These are phyloP conservation scores for Takifugu bimaculatus DNA, from an alignment of 2,113 vertebrate genomes.

Conservation along the genomic window DNA sequence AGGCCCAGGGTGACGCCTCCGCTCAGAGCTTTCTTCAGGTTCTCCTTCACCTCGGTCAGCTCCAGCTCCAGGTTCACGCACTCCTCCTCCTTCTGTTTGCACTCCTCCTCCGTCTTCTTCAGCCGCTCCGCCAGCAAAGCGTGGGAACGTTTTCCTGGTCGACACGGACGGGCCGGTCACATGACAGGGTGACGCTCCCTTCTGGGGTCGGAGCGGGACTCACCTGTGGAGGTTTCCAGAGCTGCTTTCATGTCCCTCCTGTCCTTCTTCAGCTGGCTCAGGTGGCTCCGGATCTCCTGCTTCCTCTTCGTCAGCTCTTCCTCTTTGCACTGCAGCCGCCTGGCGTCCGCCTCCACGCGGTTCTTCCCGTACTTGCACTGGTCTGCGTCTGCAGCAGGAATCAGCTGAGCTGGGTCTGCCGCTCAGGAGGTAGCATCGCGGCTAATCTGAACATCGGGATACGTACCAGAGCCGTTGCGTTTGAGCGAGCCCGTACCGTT, in stretches of 20 bases:
- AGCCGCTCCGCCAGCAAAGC: constrained; percentile 84
- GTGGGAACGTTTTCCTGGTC: constrained; percentile 77
- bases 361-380: constrained; percentile 97
- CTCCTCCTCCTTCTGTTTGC: constrained; percentile 85
- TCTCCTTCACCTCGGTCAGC: constrained; percentile 91
- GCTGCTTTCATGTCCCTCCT: constrained; percentile 82
- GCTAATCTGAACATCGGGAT: background rate
- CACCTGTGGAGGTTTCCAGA: constrained; percentile 86
- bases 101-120: constrained; percentile 90
- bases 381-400: constrained; percentile 77
- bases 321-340: constrained; percentile 84
- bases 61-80: constrained; percentile 92
- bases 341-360: constrained; percentile 94
- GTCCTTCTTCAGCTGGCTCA: constrained; percentile 90
- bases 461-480: constrained; percentile 83
- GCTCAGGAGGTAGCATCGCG: too few relatives aligned
- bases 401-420: background rate
- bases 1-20: constrained; percentile 94
- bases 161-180: too few relatives aligned
- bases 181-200: too few relatives aligned
- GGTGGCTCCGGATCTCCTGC: constrained; percentile 81
- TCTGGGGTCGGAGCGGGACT: constrained; percentile 2
- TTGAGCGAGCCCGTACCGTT: constrained; percentile 76
- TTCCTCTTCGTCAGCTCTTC: constrained; percentile 87
- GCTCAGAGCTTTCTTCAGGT: constrained; percentile 89